phyloP scores from a whole-genome alignment of 2,797 vertebrate genomes.

The Poecilia picta region DNA sequence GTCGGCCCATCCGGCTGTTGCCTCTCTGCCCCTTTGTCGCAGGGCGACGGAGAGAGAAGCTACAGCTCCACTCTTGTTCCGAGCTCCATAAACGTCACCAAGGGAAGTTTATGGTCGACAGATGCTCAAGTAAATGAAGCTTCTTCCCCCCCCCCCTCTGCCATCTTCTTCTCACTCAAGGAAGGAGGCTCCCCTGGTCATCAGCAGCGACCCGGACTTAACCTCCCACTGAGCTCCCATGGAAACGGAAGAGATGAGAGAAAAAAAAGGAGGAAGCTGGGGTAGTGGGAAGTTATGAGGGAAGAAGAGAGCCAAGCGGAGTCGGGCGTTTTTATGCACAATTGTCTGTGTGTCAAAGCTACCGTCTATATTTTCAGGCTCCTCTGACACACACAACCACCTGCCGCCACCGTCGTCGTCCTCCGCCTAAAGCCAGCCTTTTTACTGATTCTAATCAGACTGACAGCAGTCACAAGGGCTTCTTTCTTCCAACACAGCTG shows the following conservation, averaged over 20 bases:
- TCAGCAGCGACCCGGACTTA: conserved; percentile 74
- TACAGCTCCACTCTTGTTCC: conserved; percentile 72
- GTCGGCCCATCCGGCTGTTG: conserved; percentile 64
- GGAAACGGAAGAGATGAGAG: conserved; percentile 67
- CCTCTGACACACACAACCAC: conserved; percentile 19
- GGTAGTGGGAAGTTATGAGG: conserved; percentile 69
- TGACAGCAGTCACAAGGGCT: conserved; percentile 50
- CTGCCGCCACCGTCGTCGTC: conserved; percentile 13
- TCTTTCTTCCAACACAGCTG: conserved; percentile 57
- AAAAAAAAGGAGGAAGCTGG: conserved; percentile 76
- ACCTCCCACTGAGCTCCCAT: conserved; percentile 74
- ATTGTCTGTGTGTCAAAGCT: conserved; percentile 44
- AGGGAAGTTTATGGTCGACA: conserved; percentile 81
- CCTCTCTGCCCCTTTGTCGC: conserved; percentile 72
- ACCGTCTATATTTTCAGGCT: conserved; percentile 43
- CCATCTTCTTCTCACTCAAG: conserved; percentile 48
- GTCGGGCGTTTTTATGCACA: conserved; percentile 43
- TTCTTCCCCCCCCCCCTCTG: conserved; percentile 37
- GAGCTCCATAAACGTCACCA: conserved; percentile 80
- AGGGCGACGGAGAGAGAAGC: conserved; percentile 44
- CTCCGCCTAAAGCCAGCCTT: conserved; percentile 32
- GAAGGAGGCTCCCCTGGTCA: conserved; percentile 63
- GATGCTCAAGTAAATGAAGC: conserved; percentile 79
- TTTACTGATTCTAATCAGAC: conserved; percentile 42
- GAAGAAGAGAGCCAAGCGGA: conserved; percentile 40